Percentiles rank a stretch among this genome's conserved stretches.
Conservation (phyloP, 2,888 invertebrate genomes). For the Gastrophysa polygoni region DNA sequence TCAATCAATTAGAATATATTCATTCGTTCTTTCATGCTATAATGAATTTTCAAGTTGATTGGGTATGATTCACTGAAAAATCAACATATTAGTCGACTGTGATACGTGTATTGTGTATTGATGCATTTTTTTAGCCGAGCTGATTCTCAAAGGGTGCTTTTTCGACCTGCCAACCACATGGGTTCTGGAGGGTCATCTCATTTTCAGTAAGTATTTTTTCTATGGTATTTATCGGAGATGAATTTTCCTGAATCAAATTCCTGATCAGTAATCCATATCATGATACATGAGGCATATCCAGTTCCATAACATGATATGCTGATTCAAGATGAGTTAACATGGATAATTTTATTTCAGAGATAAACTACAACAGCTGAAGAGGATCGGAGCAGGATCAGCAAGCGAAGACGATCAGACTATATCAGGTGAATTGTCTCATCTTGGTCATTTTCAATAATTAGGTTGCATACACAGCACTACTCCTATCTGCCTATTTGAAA, state of each 20-base stretch:
- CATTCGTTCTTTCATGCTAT: background rate
- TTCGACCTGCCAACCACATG: constrained; percentile 76
- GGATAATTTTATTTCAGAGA: constrained; percentile 66
- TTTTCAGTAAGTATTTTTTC: constrained; percentile 77
- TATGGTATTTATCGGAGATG: too few species aligned
- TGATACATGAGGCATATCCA: too few species aligned
- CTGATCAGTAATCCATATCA: too few species aligned
- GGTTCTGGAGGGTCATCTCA: constrained; percentile 68
- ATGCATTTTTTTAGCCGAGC: constrained; percentile 67
- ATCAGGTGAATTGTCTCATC: too few species aligned
- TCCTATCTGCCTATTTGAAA: too few species aligned
- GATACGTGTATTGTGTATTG: too few species aligned
- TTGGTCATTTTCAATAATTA: too few species aligned
- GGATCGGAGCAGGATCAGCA: constrained; percentile 71
- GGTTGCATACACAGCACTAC: too few species aligned
- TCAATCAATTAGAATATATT: background rate
- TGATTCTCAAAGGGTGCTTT: constrained; percentile 76
- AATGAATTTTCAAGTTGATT: too few species aligned
- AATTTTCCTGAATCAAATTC: too few species aligned
- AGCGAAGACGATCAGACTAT: constrained; percentile 79
- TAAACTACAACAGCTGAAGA: constrained; percentile 77
- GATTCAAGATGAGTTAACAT: too few species aligned
- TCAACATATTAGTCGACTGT: too few species aligned
- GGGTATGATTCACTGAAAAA: constrained; percentile 9
- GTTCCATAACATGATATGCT: background rate